Percentiles rank a stretch among this genome's conserved stretches.
Evolutionary conservation across 2,113 vertebrate species (phyloP).

Genomic region (Lathamus discolor): DNA sequence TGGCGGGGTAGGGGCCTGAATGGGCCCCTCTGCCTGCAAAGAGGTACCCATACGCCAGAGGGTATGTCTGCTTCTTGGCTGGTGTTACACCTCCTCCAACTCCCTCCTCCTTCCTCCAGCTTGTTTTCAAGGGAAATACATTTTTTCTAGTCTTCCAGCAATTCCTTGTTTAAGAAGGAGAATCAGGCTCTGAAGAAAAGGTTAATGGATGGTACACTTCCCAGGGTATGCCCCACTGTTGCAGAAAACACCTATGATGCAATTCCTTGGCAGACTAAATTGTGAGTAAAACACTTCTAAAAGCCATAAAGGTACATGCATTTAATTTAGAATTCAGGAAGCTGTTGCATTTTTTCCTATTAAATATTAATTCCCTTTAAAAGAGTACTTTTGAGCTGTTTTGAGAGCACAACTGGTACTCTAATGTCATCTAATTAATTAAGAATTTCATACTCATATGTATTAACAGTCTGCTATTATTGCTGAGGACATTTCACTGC

Average conservation of each 20-base stretch:
- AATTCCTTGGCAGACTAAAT: not conserved
- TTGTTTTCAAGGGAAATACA: not conserved
- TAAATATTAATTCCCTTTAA: slow-evolving; percentile 49
- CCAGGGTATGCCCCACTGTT: not conserved
- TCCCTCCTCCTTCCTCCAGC: not conserved
- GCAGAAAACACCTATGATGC: not conserved
- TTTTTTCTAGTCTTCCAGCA: not conserved
- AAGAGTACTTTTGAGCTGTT: slow-evolving; percentile 45
- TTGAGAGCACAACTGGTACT: slow-evolving; percentile 18
- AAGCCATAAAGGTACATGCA: not conserved
- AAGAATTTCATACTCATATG: slow-evolving; percentile 22
- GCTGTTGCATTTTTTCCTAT: not conserved
- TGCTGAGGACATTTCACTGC: not conserved
- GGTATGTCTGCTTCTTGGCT: not conserved
- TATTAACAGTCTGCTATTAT: slow-evolving; percentile 36
- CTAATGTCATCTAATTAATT: slow-evolving; percentile 53
- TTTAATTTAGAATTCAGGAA: slow-evolving; percentile 46
- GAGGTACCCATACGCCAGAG: not conserved
- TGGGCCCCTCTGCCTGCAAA: not conserved
- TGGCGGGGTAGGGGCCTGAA: not conserved
- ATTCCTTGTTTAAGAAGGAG: not conserved
- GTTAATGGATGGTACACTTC: not conserved
- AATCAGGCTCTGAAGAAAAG: not conserved
- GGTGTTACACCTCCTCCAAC: not conserved
- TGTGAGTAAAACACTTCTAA: not conserved